Conservation (phyloP, 1,140 invertebrate species). For the Odontomachus brunneus region DNA sequence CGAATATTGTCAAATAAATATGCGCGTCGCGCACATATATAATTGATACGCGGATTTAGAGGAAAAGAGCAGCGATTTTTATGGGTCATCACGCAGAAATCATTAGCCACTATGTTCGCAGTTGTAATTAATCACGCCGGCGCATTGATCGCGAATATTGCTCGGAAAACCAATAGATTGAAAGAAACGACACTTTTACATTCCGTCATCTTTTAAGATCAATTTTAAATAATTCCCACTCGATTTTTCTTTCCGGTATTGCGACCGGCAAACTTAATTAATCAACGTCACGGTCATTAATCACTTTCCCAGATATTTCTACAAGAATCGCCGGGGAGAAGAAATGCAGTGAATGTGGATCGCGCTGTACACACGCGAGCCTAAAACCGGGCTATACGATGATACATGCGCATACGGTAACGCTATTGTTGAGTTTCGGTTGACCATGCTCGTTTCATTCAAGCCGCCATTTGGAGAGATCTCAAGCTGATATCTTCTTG, state of each 20-base stretch:
- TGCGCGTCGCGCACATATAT: not conserved
- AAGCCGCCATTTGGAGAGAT: constrained; percentile 25
- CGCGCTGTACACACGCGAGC: not conserved
- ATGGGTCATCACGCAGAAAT: not conserved
- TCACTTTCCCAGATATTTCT: constrained; percentile 3
- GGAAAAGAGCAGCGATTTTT: not conserved
- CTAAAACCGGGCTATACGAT: constrained; percentile 6
- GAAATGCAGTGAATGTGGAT: constrained; percentile 4
- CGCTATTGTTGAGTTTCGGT: constrained; percentile 29
- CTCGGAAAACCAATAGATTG: not conserved
- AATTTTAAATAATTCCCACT: constrained; percentile 19
- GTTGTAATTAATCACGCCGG: not conserved
- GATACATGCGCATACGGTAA: constrained; percentile 7
- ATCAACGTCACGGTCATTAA: constrained; percentile 21
- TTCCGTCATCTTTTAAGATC: not conserved
- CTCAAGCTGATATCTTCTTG: constrained; percentile 21
- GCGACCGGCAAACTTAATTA: not conserved
- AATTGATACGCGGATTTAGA: constrained; percentile 8
- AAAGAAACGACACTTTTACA: not conserved
- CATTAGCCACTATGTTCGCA: not conserved
- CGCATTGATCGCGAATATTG: not conserved
- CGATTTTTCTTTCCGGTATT: not conserved
- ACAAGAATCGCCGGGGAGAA: not conserved
- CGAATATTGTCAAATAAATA: constrained; percentile 16
- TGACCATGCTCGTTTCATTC: constrained; percentile 44